Evolutionary conservation across 2,113 vertebrate genomes (phyloP).

Genomic region (Chlamydotis undulata): DNA sequence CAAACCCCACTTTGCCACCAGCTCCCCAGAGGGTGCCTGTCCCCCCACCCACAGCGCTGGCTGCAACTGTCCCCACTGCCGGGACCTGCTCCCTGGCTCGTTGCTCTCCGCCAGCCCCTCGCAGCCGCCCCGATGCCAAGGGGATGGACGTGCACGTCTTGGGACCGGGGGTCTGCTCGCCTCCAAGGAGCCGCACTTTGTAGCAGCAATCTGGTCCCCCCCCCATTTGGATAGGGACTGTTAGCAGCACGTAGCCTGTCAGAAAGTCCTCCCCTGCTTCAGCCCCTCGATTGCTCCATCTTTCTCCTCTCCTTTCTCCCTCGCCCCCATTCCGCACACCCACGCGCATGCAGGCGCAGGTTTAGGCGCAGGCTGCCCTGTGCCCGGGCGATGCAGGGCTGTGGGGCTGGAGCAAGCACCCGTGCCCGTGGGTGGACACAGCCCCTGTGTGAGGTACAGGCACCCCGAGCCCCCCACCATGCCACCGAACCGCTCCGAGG

Average conservation of each 20-base stretch:
- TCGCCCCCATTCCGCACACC: neutral
- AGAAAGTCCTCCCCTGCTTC: neutral
- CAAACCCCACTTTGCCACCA: neutral
- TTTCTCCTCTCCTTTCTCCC: neutral
- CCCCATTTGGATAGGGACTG: neutral
- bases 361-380: neutral
- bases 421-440: neutral
- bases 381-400: rapidly evolving
- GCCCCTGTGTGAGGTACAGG: neutral
- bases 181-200: neutral
- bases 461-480: neutral
- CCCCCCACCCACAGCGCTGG: neutral
- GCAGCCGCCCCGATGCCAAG: rapidly evolving
- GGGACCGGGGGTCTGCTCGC: rapidly evolving
- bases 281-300: neutral
- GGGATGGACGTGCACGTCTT: neutral
- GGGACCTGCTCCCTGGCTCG: neutral
- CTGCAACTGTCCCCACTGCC: neutral
- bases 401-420: neutral
- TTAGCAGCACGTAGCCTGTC: neutral
- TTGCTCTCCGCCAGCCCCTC: neutral
- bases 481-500: rapidly evolving
- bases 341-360: rapidly evolving
- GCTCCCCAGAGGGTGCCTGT: rapidly evolving
- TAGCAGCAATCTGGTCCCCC: neutral